phyloP scores from a whole-genome alignment of 35 echinoderm and acorn worm genomes.

The Antedon bifida region DNA sequence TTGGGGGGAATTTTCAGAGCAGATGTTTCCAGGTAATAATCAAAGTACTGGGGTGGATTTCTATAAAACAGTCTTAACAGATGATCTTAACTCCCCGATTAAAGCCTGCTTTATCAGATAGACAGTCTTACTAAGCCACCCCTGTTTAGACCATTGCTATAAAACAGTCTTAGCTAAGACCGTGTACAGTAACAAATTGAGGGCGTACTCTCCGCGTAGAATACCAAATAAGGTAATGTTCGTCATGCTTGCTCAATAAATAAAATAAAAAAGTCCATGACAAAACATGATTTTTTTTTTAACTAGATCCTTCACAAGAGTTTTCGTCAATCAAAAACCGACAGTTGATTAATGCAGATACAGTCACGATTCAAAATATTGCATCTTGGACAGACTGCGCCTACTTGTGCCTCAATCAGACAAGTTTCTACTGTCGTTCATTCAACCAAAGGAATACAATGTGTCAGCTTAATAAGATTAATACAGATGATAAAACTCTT shows the following conservation, averaged over 20 bases:
- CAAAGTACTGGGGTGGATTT: too few relatives aligned
- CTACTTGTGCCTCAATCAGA: constrained; percentile 14
- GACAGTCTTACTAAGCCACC: too few relatives aligned
- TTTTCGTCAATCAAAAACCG: not conserved
- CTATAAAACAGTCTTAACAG: too few relatives aligned
- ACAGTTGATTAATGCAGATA: not conserved
- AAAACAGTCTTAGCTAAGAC: too few relatives aligned
- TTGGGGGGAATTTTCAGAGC: constrained; percentile 40
- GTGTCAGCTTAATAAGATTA: constrained; percentile 8
- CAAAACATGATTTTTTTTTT: not conserved
- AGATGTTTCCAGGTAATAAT: constrained; percentile 45
- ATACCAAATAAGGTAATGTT: too few relatives aligned
- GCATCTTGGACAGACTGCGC: constrained; percentile 14
- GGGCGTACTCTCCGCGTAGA: too few relatives aligned
- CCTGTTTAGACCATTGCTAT: too few relatives aligned
- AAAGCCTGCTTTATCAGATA: too few relatives aligned
- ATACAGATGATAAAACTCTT: not conserved
- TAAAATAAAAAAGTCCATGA: too few relatives aligned
- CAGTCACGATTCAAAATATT: not conserved
- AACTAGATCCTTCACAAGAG: not conserved
- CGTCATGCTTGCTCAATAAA: too few relatives aligned
- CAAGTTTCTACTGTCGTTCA: constrained; percentile 26
- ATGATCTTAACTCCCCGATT: too few relatives aligned
- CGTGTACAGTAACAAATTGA: too few relatives aligned
- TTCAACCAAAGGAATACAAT: constrained; percentile 23